Evolutionary conservation across 2,113 vertebrate genomes (phyloP).

Genomic region (Kobus ellipsiprymnus): DNA sequence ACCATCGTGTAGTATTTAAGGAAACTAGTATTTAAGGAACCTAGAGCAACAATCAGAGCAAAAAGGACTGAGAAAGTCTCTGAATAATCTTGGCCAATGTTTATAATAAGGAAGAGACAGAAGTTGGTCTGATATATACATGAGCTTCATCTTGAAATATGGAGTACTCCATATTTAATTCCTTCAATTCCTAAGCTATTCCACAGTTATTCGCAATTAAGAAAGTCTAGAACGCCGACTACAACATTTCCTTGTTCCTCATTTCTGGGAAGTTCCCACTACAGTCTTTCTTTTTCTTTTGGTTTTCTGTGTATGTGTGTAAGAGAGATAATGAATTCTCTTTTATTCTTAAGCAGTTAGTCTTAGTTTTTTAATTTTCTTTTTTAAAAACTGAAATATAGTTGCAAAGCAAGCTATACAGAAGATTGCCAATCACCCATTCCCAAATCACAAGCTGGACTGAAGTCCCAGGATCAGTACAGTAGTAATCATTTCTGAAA

Average conservation of each 20-base stretch:
- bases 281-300: neutral
- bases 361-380: neutral
- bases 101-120: neutral
- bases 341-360: neutral
- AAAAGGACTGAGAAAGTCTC: neutral
- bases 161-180: neutral
- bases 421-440: neutral
- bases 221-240: neutral
- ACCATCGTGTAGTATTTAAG: neutral
- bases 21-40: neutral
- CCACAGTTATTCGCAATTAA: neutral
- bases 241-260: slow-evolving; percentile 4
- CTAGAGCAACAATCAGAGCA: neutral
- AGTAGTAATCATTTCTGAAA: neutral
- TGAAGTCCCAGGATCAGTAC: neutral
- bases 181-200: neutral
- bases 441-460: neutral
- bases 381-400: neutral
- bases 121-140: neutral
- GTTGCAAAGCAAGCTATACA: neutral
- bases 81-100: neutral
- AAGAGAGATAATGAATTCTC: neutral
- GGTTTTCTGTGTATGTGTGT: neutral
- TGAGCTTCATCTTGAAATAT: neutral
- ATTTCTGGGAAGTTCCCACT: slow-evolving; percentile 29